Base-by-base conservation (phyloP, 2,797 vertebrate genomes). In the Serranus cabrilla region DNA sequence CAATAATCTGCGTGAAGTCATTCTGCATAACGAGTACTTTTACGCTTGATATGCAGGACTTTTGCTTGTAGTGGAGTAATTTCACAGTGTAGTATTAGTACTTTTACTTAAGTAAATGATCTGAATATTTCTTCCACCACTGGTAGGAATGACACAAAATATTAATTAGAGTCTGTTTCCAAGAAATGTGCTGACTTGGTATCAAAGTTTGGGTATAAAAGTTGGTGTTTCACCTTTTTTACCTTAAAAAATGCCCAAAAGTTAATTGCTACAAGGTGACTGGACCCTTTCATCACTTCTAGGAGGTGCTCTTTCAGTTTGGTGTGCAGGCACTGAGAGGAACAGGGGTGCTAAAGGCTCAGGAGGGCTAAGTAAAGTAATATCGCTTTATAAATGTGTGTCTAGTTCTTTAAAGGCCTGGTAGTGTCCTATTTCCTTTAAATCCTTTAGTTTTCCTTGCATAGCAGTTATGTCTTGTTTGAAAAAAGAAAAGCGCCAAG, bases 381-480 rank as follows among this genome's bases (percentile, higher is more conserved):
- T 45, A 4, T 25, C 45, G 16, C 16, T 54, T 49, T 1, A 34
- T 10, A 14, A 54, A 39, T 17, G 4, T 39, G 40, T 17, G 14
- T 5, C 7, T 4, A 21, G 25, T 17, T 18, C 23, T 43, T 51
- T 42, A 51, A 60, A 51, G 17, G 21, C 6, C 11, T 39, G 5
- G 18, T 40, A 20, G 18, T 49, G 43, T 68, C 12, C 7, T 34
- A 55, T 20, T 27, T 67, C 25, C 55, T 4, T 1, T 3, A 34
- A 69, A 43, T 2, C 11, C 7, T 45, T 43, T 18, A 43, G 16
- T 3, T 37, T 34, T 47, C n/a, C 18, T 58, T 64, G 23, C 6
- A 51, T 61, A 7, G 0, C 23, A 47, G 34, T 74, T 20, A 55
- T 52, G 57, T 76, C 67, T 69, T 8, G 37, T 56, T 64, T 34